These are phyloP conservation scores for Harmothoe impar DNA, from an alignment of 2,888 invertebrate species.

Conservation along the genomic window DNA sequence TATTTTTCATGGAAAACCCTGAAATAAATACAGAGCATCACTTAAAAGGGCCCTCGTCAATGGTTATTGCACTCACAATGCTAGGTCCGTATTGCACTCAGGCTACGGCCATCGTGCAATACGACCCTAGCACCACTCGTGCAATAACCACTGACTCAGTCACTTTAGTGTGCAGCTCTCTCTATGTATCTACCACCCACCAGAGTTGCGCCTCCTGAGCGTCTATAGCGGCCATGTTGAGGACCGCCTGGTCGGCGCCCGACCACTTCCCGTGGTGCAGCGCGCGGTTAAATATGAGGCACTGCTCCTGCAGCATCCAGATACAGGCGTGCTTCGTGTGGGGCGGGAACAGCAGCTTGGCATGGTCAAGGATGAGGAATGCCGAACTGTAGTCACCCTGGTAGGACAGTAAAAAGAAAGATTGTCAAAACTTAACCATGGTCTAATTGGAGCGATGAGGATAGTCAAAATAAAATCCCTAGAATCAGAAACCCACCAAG, in stretches of 20 bases:
- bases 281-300: constrained; percentile 79
- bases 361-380: constrained; percentile 86
- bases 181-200: constrained; percentile 70
- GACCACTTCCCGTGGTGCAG: constrained; percentile 87
- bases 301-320: constrained; percentile 87
- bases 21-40: no score
- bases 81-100: no score
- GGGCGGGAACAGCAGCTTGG: constrained; percentile 87
- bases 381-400: constrained; percentile 86
- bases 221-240: constrained; percentile 88
- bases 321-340: constrained; percentile 86
- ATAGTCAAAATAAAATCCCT: background rate
- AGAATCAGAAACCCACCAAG: no score
- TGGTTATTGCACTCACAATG: no score
- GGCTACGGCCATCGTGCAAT: no score
- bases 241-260: constrained; percentile 88
- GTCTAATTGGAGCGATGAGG: background rate
- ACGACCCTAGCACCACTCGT: no score
- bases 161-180: no score
- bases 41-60: no score
- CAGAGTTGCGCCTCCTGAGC: constrained; percentile 86
- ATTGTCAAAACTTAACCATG: background rate
- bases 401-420: background rate
- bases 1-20: no score
- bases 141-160: no score